phyloP scores from a whole-genome alignment of 2,888 invertebrate genomes.

The Girardia tigrina region DNA sequence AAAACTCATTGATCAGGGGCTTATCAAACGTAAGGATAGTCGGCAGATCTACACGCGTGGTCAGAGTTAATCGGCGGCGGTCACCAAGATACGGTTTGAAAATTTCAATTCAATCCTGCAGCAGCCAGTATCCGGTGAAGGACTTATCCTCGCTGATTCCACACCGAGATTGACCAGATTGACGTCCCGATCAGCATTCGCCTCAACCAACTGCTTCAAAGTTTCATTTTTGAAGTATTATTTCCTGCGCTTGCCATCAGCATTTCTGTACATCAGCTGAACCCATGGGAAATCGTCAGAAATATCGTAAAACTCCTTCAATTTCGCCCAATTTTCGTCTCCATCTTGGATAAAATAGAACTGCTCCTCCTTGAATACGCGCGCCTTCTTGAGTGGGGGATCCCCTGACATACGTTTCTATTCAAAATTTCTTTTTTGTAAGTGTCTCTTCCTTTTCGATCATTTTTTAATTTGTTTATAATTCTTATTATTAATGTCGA shows the following conservation, averaged over 20 bases:
- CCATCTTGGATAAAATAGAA: slow-evolving; percentile 74
- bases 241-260: slow-evolving; percentile 70
- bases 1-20: background rate
- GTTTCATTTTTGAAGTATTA: slow-evolving; percentile 75
- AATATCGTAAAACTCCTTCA: slow-evolving; percentile 69
- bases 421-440: no score
- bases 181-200: slow-evolving; percentile 58
- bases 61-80: slow-evolving; percentile 3
- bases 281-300: slow-evolving; percentile 58
- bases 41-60: slow-evolving; percentile 25
- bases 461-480: no score
- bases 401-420: no score
- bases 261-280: slow-evolving; percentile 66
- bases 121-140: slow-evolving; percentile 33
- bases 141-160: slow-evolving; percentile 31
- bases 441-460: no score
- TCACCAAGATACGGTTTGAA: background rate
- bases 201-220: slow-evolving; percentile 66
- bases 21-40: slow-evolving; percentile 31
- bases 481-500: no score
- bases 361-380: slow-evolving; percentile 84
- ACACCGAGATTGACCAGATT: slow-evolving; percentile 94
- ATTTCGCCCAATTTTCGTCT: slow-evolving; percentile 69
- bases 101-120: slow-evolving; percentile 35
- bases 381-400: slow-evolving; percentile 60